Evolutionary conservation across 1,140 invertebrate species (phyloP), one percentile per base, ranked within the genome.

Genomic region (Polypedilum pembai): DNA sequence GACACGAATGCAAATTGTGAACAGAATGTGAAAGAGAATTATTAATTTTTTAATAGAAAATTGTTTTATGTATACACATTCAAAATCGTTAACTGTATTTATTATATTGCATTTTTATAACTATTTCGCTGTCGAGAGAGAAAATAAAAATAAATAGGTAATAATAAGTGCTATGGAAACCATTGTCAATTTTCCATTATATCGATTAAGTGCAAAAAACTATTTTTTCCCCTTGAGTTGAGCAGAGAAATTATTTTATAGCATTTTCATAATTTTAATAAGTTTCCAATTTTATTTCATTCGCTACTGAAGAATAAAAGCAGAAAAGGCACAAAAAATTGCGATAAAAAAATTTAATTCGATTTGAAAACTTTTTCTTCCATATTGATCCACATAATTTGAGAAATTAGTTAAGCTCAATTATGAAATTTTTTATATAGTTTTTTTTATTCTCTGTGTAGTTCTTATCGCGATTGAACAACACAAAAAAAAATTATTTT

Each of bases 151-250:
- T 33, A 33, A 33, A 33, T 33, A 33, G 24, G 45, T n/a, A 56
- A 56, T 15, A 45, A 45, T 4, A 56, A n/a, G 12, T 56, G 12
- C 45, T n/a, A 56, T 56, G 45, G 45, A 56, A 56, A 56, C 45
- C 45, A 56, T 56, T 56, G 45, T 56, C 45, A 56, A 56, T 56
- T 56, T 56, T 56, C 45, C 45, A 56, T 56, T 56, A 56, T 56
- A 56, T 56, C 45, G 45, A 56, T 56, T 56, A 56, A 56, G 45
- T 56, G 45, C 45, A 56, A 56, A 56, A 56, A 56, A 56, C 45
- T 56, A 56, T 33, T 33, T 33, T 33, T 33, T 33, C 24, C 24
- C 24, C 24, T 33, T 33, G 24, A 33, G 24, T 33, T 33, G 24
- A 33, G 24, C 24, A 56, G 15, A 56, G n/a, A 56, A 56, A 56